These are phyloP conservation scores for Cephalotes varians DNA, from an alignment of 2,888 invertebrate genomes.

Conservation along the genomic window DNA sequence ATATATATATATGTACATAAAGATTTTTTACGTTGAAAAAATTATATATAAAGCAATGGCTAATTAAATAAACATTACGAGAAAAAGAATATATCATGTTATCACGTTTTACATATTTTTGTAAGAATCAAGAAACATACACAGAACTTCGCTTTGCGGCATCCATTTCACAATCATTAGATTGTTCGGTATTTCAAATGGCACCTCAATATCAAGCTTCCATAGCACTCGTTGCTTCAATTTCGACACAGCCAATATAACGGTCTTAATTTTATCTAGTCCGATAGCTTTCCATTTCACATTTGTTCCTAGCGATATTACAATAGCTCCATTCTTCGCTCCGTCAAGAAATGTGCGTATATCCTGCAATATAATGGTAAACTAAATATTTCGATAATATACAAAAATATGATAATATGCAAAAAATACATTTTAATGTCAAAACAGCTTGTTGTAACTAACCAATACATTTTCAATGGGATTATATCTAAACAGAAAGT, in stretches of 20 bases:
- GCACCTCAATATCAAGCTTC: conserved; percentile 58
- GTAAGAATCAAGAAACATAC: neutral
- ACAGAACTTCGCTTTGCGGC: conserved; percentile 18
- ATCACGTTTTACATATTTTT: neutral
- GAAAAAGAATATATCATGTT: neutral
- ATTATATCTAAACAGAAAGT: neutral
- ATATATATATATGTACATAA: no score
- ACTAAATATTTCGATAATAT: neutral
- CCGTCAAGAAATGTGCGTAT: conserved; percentile 18
- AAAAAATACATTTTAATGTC: no score
- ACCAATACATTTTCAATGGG: no score
- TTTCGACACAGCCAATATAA: conserved; percentile 23
- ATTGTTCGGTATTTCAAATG: conserved; percentile 7
- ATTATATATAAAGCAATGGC: neutral
- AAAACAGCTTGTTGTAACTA: neutral
- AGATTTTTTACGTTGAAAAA: no score
- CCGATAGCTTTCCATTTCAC: conserved; percentile 1
- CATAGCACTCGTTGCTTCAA: conserved; percentile 64
- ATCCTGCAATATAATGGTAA: neutral
- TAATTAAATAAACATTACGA: neutral
- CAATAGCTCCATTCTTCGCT: neutral
- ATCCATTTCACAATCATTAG: conserved; percentile 28
- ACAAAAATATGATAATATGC: neutral
- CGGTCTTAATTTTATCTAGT: neutral
- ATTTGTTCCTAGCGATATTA: conserved; percentile 36